Base-by-base conservation (phyloP, 2,113 vertebrate genomes). In the Semicossyphus pulcher region DNA sequence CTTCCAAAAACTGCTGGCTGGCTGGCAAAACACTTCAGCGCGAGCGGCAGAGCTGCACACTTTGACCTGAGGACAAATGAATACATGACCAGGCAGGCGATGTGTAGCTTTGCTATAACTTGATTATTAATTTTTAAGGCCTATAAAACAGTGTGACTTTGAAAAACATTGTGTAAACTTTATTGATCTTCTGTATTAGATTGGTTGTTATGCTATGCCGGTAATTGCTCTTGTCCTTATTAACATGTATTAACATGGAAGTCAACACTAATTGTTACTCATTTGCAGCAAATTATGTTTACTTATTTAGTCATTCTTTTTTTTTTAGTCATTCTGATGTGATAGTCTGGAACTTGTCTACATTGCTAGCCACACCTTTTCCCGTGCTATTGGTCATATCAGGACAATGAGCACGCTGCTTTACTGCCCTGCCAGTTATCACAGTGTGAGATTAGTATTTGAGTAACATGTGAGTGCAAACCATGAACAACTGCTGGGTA, bases 1-100 rank as follows among this genome's bases (percentile, higher is more conserved):
- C 52, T 73, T 78, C 58, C 31, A 48, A 48, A 74, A 70, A 81
- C 20, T 8, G 42, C 32, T 73, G 61, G 12, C 68, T 37, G 63
- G 39, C 12, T 51, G 28, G 23, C 18, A 44, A 10, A 62, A 56
- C 61, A 56, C 20, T 32, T 39, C 29, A 48, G 25, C 48, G 65
- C 52, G 10, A 72, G 37, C 4, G 11, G 41, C 48, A 49, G 52
- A 56, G 53, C 21, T 60, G 5, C 14, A 59, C 47, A 58, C 49
- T 65, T 63, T 47, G 41, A 45, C 49, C 44, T 58, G 31, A 72
- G 21, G 26, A 57, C 18, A 51, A 62, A 29, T 21, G 36, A 62
- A 48, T 12, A 73, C 26, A 72, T 10, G 10, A 39, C 3, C 23
- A 51, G 34, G 3, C 45, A 44, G 34, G 28, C 7, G n/a, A 47